Evolutionary conservation across 2,888 invertebrate species (phyloP), one percentile per base, ranked within the genome.

Genomic region (Ptychoptera contaminata): DNA sequence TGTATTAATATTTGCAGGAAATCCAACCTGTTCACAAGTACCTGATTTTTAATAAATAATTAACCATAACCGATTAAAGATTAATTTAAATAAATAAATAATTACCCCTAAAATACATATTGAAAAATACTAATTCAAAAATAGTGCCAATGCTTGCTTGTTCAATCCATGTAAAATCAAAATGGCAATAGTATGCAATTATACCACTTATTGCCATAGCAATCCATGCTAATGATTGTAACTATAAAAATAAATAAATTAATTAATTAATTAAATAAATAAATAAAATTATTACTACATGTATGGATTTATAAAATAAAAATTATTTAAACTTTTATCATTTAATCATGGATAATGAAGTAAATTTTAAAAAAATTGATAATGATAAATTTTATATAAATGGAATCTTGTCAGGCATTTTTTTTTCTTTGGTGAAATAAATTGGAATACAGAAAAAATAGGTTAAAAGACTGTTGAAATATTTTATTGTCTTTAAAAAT

Each of bases 141-240:
- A 57, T 41, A 11, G 54, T 51, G 14, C 57, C 61, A 46, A 53
- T 58, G 10, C 43, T 37, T 6, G 45, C 55, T 15, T 57, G 40
- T 0, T 30, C 0, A 5, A 36, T 36, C 3, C 48, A 10, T 3
- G 52, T 46, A n/a, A 61, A 53, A 14, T 54, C 52, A 32, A 66
- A 49, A 8, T 56, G 48, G 46, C 66, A 62, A 40, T 53, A 58
- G 47, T 63, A 63, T 9, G 65, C 56, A 29, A 65, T 43, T 35
- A 67, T 63, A 2, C 61, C 63, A n/a, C 58, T 55, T 16, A 66
- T 53, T 8, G 64, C 58, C 32, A 67, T 51, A 16, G 56, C 59
- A 5, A 65, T 59, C 67, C 67, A 67, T 46, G 55, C 52, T 36
- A 62, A 40, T 8, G 63, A 57, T 54, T 67, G 66, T 10, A 58